Conservation (phyloP, 1,140 invertebrate genomes). For the Muscidifurax raptorellus region DNA sequence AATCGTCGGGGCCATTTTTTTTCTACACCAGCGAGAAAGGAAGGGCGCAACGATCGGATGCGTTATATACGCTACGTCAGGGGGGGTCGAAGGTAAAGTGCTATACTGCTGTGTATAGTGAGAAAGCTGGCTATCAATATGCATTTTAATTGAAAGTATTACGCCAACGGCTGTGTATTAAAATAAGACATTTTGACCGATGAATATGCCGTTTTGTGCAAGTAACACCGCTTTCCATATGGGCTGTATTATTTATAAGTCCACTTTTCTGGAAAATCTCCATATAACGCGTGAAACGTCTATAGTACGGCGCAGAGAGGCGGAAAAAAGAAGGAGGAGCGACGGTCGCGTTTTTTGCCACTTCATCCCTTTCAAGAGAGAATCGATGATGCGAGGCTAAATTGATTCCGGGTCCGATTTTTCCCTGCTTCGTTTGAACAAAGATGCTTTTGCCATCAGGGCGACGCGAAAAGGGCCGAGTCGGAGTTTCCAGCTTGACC, state of each 20-base stretch:
- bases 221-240: neutral
- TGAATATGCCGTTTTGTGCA: neutral
- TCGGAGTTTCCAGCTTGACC: neutral
- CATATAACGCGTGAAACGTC: neutral
- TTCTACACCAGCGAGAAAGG: neutral
- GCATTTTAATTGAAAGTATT: too few relatives aligned
- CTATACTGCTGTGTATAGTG: neutral
- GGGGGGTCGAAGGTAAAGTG: neutral
- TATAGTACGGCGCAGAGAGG: neutral
- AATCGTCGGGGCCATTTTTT: conserved; percentile 30
- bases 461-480: neutral
- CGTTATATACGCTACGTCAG: neutral
- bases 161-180: too few relatives aligned
- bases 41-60: neutral
- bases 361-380: conserved; percentile 39
- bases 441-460: conserved; percentile 19
- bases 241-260: neutral
- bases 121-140: neutral
- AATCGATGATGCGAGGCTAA: conserved; percentile 35
- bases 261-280: neutral
- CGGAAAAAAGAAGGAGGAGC: conserved; percentile 11
- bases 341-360: conserved; percentile 30
- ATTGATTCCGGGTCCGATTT: conserved; percentile 38
- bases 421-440: conserved; percentile 38
- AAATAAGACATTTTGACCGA: neutral